phyloP scores from a whole-genome alignment of 2,113 vertebrate genomes.

The Synodontis membranacea region DNA sequence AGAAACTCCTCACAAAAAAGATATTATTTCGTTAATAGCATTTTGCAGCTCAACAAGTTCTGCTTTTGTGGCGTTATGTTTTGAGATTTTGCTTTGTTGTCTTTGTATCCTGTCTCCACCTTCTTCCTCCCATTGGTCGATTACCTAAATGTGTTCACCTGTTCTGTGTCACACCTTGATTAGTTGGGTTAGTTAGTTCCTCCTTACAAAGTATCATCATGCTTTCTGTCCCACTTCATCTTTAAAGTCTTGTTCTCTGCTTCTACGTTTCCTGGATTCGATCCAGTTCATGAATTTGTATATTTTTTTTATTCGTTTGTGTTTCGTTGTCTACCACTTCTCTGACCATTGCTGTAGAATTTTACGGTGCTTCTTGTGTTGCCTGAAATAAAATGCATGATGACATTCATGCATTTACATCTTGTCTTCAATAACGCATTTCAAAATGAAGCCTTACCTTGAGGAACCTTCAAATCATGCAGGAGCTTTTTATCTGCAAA shows the following conservation, averaged over 20 bases:
- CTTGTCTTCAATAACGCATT: not conserved
- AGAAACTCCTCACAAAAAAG: not conserved
- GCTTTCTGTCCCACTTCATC: not conserved
- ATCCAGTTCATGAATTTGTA: not conserved
- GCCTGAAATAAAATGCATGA: not conserved
- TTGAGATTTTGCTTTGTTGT: not conserved
- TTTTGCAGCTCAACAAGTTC: not conserved
- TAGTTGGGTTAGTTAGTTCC: not conserved
- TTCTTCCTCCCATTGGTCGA: not conserved
- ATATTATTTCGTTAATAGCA: not conserved
- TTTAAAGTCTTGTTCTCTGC: not conserved
- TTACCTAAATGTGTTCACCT: not conserved
- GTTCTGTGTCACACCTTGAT: not conserved
- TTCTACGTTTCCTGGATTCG: not conserved
- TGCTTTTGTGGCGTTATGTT: not conserved
- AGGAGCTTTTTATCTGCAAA: conserved; percentile 90
- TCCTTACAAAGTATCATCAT: not conserved
- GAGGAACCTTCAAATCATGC: conserved; percentile 86
- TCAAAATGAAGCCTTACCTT: conserved; percentile 80
- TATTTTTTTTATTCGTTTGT: not conserved
- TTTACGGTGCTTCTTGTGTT: not conserved
- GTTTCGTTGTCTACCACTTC: not conserved
- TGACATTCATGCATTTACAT: not conserved
- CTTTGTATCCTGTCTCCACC: not conserved
- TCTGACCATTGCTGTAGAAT: not conserved